These are phyloP conservation scores for Polymixis lichenea DNA, from an alignment of 2,888 invertebrate genomes.

Conservation along the genomic window DNA sequence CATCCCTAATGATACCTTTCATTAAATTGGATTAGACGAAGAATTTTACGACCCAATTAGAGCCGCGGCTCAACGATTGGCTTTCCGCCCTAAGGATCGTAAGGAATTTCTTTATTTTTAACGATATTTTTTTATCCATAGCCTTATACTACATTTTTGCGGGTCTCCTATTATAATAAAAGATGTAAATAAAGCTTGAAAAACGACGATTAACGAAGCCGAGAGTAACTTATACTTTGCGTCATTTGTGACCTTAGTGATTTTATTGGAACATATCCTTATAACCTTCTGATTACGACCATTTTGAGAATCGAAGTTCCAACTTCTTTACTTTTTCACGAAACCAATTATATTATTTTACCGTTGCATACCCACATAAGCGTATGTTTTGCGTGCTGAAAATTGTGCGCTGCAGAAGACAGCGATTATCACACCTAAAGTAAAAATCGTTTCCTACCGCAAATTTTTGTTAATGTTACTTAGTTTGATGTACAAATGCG, in stretches of 20 bases:
- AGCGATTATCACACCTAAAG: background rate
- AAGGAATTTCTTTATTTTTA: conserved; percentile 5
- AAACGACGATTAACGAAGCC: background rate
- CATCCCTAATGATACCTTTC: conserved; percentile 28
- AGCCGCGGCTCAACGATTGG: conserved; percentile 2
- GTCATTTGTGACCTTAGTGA: background rate
- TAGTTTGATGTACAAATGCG: background rate
- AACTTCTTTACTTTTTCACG: background rate
- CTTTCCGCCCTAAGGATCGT: conserved; percentile 3
- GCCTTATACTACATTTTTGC: background rate
- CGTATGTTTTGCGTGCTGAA: background rate
- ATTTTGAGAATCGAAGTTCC: background rate
- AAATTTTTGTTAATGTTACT: background rate
- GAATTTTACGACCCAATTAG: conserved; percentile 46
- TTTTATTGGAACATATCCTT: background rate
- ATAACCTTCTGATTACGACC: background rate
- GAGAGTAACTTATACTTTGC: background rate
- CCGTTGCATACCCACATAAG: background rate
- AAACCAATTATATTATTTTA: background rate
- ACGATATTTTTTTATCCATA: conserved; percentile 3
- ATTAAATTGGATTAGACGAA: conserved; percentile 41
- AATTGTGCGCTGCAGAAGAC: background rate
- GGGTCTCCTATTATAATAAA: background rate
- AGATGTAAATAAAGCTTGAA: background rate
- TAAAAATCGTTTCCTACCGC: background rate